A percentile compares a stretch with the other conserved stretches of the same genome.
phyloP scores from a whole-genome alignment of 2,888 invertebrate genomes.

The Nephrocerus scutellatus region DNA sequence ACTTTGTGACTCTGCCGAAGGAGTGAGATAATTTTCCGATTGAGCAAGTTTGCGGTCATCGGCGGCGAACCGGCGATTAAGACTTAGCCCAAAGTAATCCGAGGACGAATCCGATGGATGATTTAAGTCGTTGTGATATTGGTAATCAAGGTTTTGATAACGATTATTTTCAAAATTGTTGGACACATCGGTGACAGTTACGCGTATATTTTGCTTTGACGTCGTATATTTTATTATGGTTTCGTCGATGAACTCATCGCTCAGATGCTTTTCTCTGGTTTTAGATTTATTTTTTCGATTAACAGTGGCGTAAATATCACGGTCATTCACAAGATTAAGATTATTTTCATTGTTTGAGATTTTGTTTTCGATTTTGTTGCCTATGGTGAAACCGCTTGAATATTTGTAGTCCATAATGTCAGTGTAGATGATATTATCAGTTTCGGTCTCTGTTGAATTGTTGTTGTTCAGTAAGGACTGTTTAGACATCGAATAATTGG shows the following conservation, averaged over 20 bases:
- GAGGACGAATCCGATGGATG: slow-evolving; percentile 45
- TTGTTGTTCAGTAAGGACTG: slow-evolving; percentile 45
- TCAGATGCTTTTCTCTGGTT: slow-evolving; percentile 43
- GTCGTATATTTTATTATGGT: slow-evolving; percentile 41
- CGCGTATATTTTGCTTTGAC: slow-evolving; percentile 31
- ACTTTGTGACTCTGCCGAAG: slow-evolving; percentile 42
- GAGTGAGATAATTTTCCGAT: slow-evolving; percentile 42
- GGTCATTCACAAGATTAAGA: slow-evolving; percentile 40
- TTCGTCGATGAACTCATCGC: slow-evolving; percentile 47
- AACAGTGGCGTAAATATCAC: slow-evolving; percentile 48
- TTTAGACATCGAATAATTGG: slow-evolving; percentile 50
- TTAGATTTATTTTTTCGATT: slow-evolving; percentile 47
- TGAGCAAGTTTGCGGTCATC: slow-evolving; percentile 38
- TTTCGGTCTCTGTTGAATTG: slow-evolving; percentile 46
- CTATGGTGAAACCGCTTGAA: slow-evolving; percentile 30
- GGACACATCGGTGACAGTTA: slow-evolving; percentile 1
- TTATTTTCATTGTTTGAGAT: slow-evolving; percentile 40
- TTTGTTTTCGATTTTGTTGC: slow-evolving; percentile 37
- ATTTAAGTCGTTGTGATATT: slow-evolving; percentile 43
- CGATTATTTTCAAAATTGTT: slow-evolving; percentile 24
- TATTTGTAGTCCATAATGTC: slow-evolving; percentile 47
- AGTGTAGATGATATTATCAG: slow-evolving; percentile 47
- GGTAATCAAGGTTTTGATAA: slow-evolving; percentile 34
- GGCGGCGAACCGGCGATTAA: slow-evolving; percentile 20
- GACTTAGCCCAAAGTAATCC: slow-evolving; percentile 41